These are phyloP conservation scores for Sesamia nonagrioides DNA, from an alignment of 1,140 invertebrate species.

Conservation along the genomic window DNA sequence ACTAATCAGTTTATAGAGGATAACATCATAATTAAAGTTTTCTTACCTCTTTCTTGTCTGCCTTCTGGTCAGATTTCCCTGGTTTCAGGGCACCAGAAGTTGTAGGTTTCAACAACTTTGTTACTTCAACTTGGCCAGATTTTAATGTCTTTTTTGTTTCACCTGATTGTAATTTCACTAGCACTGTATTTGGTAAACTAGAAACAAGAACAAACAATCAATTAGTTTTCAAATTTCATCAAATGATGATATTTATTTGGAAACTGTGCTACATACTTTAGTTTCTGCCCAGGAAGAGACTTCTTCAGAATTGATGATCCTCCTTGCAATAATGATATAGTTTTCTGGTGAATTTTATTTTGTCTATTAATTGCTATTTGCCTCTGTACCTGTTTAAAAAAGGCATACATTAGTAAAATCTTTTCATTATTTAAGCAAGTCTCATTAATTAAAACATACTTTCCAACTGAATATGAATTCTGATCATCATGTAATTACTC, in stretches of 20 bases:
- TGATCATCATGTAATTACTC: too few species aligned
- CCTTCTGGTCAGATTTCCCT: conserved; percentile 70
- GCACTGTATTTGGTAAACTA: conserved; percentile 88
- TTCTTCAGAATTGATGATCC: conserved; percentile 88
- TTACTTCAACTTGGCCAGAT: conserved; percentile 78
- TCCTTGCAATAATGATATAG: conserved; percentile 91
- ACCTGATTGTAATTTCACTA: conserved; percentile 90
- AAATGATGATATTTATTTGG: conserved; percentile 4
- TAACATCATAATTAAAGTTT: not conserved
- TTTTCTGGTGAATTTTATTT: conserved; percentile 90
- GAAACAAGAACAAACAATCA: conserved; percentile 47
- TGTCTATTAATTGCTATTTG: conserved; percentile 91
- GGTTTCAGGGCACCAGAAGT: conserved; percentile 81
- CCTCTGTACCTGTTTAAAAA: conserved; percentile 88
- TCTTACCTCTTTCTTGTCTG: conserved; percentile 76
- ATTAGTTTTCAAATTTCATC: conserved; percentile 1
- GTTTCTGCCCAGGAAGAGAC: conserved; percentile 75
- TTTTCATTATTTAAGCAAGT: not conserved
- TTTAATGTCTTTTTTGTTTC: conserved; percentile 86
- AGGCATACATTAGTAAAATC: not conserved
- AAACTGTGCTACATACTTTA: conserved; percentile 75
- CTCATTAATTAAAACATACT: not conserved
- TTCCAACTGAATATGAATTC: too few species aligned
- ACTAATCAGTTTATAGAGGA: too few species aligned
- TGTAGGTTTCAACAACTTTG: conserved; percentile 77